A percentile compares a stretch with the other conserved stretches of the same genome.
phyloP scores from a whole-genome alignment of 2,113 vertebrate species.

The human region DNA sequence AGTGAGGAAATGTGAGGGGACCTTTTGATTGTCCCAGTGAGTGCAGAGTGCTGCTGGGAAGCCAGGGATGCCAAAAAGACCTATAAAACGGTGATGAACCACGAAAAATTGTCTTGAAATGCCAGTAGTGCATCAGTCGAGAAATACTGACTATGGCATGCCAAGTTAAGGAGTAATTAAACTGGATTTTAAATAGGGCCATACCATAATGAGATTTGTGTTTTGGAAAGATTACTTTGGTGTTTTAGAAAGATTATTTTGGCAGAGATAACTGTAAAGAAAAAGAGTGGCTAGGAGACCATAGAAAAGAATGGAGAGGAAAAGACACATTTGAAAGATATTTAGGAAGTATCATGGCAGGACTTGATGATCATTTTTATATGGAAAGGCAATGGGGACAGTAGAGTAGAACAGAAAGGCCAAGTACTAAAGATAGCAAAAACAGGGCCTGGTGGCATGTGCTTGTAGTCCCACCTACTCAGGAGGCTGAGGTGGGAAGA shows the following conservation, averaged over 20 bases:
- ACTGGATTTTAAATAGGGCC: not conserved
- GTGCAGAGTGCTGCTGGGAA: not conserved
- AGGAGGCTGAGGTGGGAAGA: no score
- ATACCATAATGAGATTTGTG: not conserved
- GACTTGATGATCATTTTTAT: not conserved
- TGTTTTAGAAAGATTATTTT: not conserved
- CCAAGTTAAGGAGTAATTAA: not conserved
- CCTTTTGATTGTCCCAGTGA: not conserved
- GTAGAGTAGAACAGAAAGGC: not conserved
- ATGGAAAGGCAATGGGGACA: not conserved
- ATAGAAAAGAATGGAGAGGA: not conserved
- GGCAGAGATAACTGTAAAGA: not conserved
- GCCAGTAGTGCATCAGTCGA: not conserved
- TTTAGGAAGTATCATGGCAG: not conserved
- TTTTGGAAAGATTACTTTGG: not conserved
- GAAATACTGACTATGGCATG: not conserved
- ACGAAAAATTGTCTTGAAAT: constrained; percentile 4
- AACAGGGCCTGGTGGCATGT: no score
- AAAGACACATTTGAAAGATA: not conserved
- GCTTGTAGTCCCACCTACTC: not conserved
- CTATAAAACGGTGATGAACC: not conserved
- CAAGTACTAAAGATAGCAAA: no score
- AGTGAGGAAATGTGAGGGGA: not conserved
- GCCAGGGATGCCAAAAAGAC: not conserved
- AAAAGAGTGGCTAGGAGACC: not conserved